Base-by-base conservation (phyloP, 2,113 vertebrate genomes). In the Collichthys lucidus region DNA sequence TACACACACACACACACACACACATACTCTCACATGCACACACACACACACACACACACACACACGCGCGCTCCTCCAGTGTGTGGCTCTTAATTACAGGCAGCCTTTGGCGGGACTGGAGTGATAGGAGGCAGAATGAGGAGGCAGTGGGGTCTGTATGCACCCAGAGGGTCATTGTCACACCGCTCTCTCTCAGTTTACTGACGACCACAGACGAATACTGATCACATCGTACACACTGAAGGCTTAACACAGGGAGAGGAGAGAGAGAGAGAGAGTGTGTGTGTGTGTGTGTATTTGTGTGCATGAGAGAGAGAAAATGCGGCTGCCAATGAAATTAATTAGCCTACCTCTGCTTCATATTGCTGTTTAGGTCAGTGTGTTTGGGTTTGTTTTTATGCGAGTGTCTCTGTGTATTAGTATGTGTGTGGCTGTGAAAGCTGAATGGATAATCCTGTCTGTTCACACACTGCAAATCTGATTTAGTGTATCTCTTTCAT, bases 51-150 rank as follows among this genome's bases (percentile, higher is more conserved):
- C 57, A 53, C 62, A 26, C 74, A 61, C n/a, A 61, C 49, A 69
- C 69, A 67, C 70, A 60, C 56, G 57, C 69, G 46, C 40, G 16
- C 60, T 65, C 53, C 42, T 24, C 53, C 62, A 46, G 80, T 71
- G 85, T 64, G 68, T 56, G 40, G 59, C 80, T 89, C 74, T 90
- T 92, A 91, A 92, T 91, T 90, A 92, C 83, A 82, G 75, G 64
- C 84, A 55, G 86, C 82, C 84, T 81, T 69, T 53, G 69, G 87
- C 65, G 4, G 74, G 80, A 68, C 31, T 15, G 74, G 81, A 86
- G 75, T 82, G 88, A 82, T 49, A 61, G 84, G 77, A 72, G 82
- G 72, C 78, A 35, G 82, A 47, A 49, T 24, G 86, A 75, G 75
- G 74, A 63, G 88, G 70, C 50, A 40, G 61, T 20, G 75, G 82